Base-by-base conservation (phyloP, 2,113 vertebrate genomes). In the Octodon degus region DNA sequence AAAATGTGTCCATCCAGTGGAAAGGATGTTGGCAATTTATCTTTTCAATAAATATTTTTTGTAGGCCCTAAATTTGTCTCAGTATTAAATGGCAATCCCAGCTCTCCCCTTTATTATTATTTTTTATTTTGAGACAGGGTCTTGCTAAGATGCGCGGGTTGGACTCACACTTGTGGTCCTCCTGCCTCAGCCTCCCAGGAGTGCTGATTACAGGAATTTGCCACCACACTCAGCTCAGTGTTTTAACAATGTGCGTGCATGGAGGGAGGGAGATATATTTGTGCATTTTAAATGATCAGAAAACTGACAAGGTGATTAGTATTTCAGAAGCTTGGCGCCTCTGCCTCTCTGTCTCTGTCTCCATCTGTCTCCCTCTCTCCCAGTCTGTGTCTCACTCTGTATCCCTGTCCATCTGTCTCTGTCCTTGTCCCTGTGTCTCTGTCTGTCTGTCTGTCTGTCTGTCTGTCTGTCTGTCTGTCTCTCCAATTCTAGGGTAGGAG, bases 21-120 rank as follows among this genome's bases (percentile, higher is more conserved):
- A 7, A 55, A 27, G 16, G 0, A 0, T 37, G 13, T 13, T 6
- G 37, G 14, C 0, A 22, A 40, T 37, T 53, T 67, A 5, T 50
- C 58, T 53, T 63, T 40, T 34, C 22, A 4, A 0, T n/a, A 0
- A 4, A 0, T 27, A 1, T 50, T 88, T 60, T 16, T 55, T 2
- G 27, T 1, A 5, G 40, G 58, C 1, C 47, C 40, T n/a, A 40
- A 80, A 16, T 17, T 53, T 80, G 34, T 76, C 43, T 34, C 16
- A 34, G 14, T 80, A 80, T 47, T 19, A 32, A 80, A 14, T 16
- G 17, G 32, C 27, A 53, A 32, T 80, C 77, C 47, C 40, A 77
- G 74, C 3, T 27, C 43, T 79, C 27, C 47, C 43, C 43, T 47
- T 77, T 77, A 24, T 77, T 76, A 68, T 37, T 60, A 60, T 50